These are phyloP conservation scores for Diploscapter pachys DNA, from an alignment of 1,140 invertebrate species.

Conservation along the genomic window DNA sequence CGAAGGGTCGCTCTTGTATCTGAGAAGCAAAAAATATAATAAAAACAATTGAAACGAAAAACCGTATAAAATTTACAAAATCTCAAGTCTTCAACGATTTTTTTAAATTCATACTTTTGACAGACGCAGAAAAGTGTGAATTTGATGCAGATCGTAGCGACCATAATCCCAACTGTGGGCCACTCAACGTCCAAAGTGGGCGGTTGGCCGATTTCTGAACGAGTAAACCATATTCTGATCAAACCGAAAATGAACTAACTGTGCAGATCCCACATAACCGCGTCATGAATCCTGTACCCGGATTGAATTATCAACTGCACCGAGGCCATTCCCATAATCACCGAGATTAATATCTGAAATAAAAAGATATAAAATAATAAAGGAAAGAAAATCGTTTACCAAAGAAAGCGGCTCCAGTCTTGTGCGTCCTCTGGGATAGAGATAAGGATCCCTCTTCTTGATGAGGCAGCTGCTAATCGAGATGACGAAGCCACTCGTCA, in stretches of 20 bases:
- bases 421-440: constrained; percentile 62
- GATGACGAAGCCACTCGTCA: constrained; percentile 59
- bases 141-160: constrained; percentile 60
- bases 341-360: constrained; percentile 55
- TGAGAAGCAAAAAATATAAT: constrained; percentile 15
- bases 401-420: constrained; percentile 62
- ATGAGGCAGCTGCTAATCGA: constrained; percentile 61
- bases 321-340: constrained; percentile 62
- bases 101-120: constrained; percentile 30
- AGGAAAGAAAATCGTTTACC: constrained; percentile 54
- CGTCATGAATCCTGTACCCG: constrained; percentile 29
- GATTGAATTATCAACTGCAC: constrained; percentile 61
- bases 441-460: constrained; percentile 60
- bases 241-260: constrained; percentile 1
- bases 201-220: not conserved
- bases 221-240: not conserved
- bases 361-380: constrained; percentile 2
- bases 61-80: not conserved
- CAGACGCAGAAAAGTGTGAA: constrained; percentile 60
- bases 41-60: constrained; percentile 16
- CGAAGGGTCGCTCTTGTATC: constrained; percentile 47
- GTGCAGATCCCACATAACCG: constrained; percentile 8
- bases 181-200: constrained; percentile 1
- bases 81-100: not conserved
- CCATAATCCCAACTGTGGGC: constrained; percentile 59